These are phyloP conservation scores for western clawed frog (Xenopus tropicalis) DNA, from an alignment of 2,113 vertebrate genomes.

Conservation along the genomic window UCB_Xtro_10.0 CM004443.2:112352501-112353000, in stretches of 20 bases:
- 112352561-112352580: constrained; percentile 97
- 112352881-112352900: constrained; percentile 83
- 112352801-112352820: constrained; percentile 3
- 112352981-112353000: neutral
- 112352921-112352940: constrained; percentile 80
- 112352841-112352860: constrained; percentile 28
- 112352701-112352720: too few species aligned
- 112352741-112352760: too few species aligned
- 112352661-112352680: constrained; percentile 61
- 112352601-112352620: constrained; percentile 85
- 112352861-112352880: constrained; percentile 81
- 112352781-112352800: neutral
- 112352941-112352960: constrained; percentile 3
- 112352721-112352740: too few species aligned
- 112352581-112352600: constrained; percentile 92
- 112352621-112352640: constrained; percentile 93
- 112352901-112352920: constrained; percentile 79
- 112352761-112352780: too few species aligned
- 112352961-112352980: constrained; percentile 2
- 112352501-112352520: constrained; percentile 92
- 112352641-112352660: constrained; percentile 79
- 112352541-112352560: constrained; percentile 89
- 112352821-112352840: constrained; percentile 24
- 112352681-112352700: neutral
- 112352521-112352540: constrained; percentile 89